Conservation (phyloP, 2,797 vertebrate species). For the Uromys caudimaculatus region DNA sequence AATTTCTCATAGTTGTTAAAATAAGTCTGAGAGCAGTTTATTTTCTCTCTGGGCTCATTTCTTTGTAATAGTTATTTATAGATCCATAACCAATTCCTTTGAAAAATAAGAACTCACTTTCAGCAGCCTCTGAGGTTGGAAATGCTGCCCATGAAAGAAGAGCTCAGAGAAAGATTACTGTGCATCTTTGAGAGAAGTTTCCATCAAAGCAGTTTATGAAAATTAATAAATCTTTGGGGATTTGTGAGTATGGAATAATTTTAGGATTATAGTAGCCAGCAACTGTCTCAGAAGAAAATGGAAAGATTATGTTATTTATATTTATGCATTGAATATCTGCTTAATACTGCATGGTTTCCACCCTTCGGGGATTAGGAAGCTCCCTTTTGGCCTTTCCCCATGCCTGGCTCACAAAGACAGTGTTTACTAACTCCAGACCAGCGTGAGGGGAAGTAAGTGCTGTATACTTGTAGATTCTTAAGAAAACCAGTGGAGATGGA, state of each 20-base stretch:
- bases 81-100: conserved; percentile 74
- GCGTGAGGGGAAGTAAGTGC: conserved; percentile 44
- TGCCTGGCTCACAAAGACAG: conserved; percentile 71
- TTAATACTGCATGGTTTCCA: conserved; percentile 82
- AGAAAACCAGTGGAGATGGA: conserved; percentile 28
- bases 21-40: conserved; percentile 75
- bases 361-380: conserved; percentile 75
- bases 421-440: conserved; percentile 26
- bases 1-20: conserved; percentile 72
- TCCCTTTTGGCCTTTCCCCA: conserved; percentile 69
- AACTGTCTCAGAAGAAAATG: conserved; percentile 80
- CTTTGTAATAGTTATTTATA: conserved; percentile 78
- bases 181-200: conserved; percentile 82
- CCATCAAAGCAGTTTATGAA: conserved; percentile 85
- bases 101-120: conserved; percentile 80
- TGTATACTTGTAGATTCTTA: conserved; percentile 62
- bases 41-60: conserved; percentile 75
- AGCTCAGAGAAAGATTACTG: conserved; percentile 83
- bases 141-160: conserved; percentile 76
- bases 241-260: conserved; percentile 85
- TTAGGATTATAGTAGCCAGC: conserved; percentile 82
- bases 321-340: conserved; percentile 82
- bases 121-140: conserved; percentile 79
- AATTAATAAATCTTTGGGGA: conserved; percentile 86
- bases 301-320: conserved; percentile 85